phyloP scores from a whole-genome alignment of 2,797 vertebrate genomes.

The Acanthornis magna region DNA sequence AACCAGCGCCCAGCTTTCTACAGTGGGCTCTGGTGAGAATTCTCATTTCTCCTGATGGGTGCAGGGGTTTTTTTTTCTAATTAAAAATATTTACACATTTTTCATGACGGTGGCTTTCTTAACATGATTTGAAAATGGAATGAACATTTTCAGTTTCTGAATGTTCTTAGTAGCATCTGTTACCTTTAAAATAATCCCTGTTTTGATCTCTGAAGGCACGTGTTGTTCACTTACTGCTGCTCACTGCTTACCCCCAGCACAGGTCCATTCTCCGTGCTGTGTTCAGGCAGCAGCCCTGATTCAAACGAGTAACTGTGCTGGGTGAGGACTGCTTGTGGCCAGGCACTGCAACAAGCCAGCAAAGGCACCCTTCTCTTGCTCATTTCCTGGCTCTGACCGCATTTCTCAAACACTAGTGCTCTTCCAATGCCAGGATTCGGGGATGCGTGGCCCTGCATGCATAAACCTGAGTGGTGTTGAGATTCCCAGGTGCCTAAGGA shows the following conservation, averaged over 20 bases:
- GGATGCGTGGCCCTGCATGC: not conserved
- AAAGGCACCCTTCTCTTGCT: not conserved
- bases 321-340: not conserved
- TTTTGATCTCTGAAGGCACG: not conserved
- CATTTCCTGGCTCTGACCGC: not conserved
- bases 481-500: not conserved
- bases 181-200: not conserved
- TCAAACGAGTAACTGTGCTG: not conserved
- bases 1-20: too few relatives aligned
- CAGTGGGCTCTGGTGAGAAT: not conserved
- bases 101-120: not conserved
- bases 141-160: not conserved
- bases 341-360: not conserved
- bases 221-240: not conserved
- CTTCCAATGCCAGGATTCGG: not conserved
- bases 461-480: not conserved
- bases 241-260: not conserved
- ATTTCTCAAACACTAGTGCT: not conserved
- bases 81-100: not conserved
- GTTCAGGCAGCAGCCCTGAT: not conserved
- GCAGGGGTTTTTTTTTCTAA: not conserved
- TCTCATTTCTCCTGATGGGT: not conserved
- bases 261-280: rapidly evolving
- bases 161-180: not conserved
- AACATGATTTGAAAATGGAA: not conserved